Evolutionary conservation across 1,140 invertebrate genomes (phyloP).

Genomic region (Pseudachorutes palmiensis): DNA sequence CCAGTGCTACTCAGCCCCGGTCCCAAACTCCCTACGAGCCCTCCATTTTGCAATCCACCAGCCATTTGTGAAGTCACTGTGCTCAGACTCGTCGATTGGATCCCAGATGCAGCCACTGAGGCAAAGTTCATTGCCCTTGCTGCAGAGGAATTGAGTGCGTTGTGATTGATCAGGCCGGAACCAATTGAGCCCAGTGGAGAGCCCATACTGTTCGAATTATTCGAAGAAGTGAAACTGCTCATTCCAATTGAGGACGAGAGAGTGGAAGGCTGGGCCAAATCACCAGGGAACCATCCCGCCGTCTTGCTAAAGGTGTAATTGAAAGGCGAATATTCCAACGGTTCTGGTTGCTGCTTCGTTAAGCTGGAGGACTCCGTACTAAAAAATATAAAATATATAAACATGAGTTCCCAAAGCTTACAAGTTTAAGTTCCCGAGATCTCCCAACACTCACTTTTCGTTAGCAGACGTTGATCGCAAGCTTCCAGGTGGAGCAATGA

Average conservation of each 20-base stretch:
- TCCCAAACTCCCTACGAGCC: not conserved
- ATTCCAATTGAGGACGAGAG: not conserved
- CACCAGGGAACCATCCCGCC: conserved; percentile 33
- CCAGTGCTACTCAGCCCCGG: not conserved
- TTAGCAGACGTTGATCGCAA: conserved; percentile 14
- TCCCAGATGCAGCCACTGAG: conserved; percentile 38
- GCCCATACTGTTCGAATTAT: conserved; percentile 1
- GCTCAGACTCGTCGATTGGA: conserved; percentile 29
- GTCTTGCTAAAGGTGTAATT: conserved; percentile 59
- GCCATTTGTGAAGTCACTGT: conserved; percentile 34
- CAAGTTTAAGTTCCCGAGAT: not conserved
- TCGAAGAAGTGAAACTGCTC: not conserved
- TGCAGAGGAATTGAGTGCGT: conserved; percentile 18
- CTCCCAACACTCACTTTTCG: conserved; percentile 1
- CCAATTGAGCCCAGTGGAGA: conserved; percentile 4
- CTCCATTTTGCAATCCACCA: conserved; percentile 25
- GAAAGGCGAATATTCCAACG: conserved; percentile 66
- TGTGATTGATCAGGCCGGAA: conserved; percentile 18
- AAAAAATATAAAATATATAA: conserved; percentile 16
- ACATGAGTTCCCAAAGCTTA: not conserved
- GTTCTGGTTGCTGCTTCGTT: conserved; percentile 13
- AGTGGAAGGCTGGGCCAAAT: conserved; percentile 23
- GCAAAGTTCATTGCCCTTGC: conserved; percentile 39
- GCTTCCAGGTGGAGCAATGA: conserved; percentile 1
- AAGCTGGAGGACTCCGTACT: conserved; percentile 16